Evolutionary conservation across 2,113 vertebrate species (phyloP).

Genomic region (Vimba vimba): DNA sequence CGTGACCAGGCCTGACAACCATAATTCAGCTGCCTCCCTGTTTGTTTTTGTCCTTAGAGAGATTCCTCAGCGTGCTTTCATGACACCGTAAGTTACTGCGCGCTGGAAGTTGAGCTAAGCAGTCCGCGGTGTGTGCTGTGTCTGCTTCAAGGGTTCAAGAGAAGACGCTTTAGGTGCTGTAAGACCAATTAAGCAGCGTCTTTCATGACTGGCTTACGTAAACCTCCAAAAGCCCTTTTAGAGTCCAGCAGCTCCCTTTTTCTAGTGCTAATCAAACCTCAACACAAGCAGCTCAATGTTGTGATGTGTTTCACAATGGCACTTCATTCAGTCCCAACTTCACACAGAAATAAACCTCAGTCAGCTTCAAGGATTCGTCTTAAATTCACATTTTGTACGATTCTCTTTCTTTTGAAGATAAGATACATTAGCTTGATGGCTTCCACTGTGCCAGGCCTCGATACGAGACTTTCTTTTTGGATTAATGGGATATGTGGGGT

Average conservation of each 20-base stretch:
- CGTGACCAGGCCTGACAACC: conserved; percentile 35
- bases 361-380: conserved; percentile 7
- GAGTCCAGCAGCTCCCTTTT: conserved; percentile 15
- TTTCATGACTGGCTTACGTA: conserved; percentile 60
- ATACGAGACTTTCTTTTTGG: conserved; percentile 20
- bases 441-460: conserved; percentile 23
- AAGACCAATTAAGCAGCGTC: conserved; percentile 63
- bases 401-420: conserved; percentile 20
- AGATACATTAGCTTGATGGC: conserved; percentile 37
- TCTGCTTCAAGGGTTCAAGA: conserved; percentile 64
- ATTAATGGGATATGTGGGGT: conserved; percentile 24
- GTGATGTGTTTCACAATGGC: conserved; percentile 41
- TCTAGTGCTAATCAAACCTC: conserved; percentile 24
- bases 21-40: conserved; percentile 56
- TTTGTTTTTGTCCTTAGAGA: conserved; percentile 56
- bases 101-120: conserved; percentile 9
- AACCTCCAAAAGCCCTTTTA: conserved; percentile 17
- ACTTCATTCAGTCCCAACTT: conserved; percentile 28
- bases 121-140: conserved; percentile 36
- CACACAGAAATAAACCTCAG: conserved; percentile 25
- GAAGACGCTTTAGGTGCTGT: conserved; percentile 48
- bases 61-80: conserved; percentile 43
- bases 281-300: conserved; percentile 42
- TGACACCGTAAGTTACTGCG: conserved; percentile 39
- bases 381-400: conserved; percentile 19